A percentile compares a stretch with the other conserved stretches of the same genome.
Conservation (phyloP, 1,140 invertebrate genomes). For the Eciton burchellii region DNA sequence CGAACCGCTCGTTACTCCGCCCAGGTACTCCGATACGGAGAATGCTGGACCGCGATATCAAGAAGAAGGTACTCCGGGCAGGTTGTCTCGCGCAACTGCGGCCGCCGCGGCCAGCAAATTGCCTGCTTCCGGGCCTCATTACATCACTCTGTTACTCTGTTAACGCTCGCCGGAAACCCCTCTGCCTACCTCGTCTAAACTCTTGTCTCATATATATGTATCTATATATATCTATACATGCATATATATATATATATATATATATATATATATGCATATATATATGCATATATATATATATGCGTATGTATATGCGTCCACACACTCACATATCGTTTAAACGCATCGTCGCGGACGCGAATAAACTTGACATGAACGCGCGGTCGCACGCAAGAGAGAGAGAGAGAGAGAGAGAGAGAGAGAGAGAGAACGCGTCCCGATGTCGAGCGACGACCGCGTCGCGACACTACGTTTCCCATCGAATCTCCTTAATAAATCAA, state of each 20-base stretch:
- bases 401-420: conserved; percentile 56
- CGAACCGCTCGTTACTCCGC: background rate
- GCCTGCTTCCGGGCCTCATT: conserved; percentile 86
- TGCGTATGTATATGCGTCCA: background rate
- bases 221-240: conserved; percentile 70
- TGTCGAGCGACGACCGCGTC: background rate
- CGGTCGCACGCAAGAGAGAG: conserved; percentile 70
- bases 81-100: conserved; percentile 85
- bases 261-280: conserved; percentile 77
- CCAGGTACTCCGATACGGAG: conserved; percentile 47
- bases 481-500: background rate
- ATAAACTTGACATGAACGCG: conserved; percentile 75
- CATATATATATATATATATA: conserved; percentile 58
- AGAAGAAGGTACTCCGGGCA: conserved; percentile 81
- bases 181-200: conserved; percentile 84
- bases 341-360: conserved; percentile 70
- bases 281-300: background rate
- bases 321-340: conserved; percentile 75
- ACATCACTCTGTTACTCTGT: conserved; percentile 87
- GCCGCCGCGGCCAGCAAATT: conserved; percentile 83
- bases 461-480: background rate
- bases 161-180: conserved; percentile 86
- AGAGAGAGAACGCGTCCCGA: conserved; percentile 37
- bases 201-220: conserved; percentile 76
- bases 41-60: conserved; percentile 76